Evolutionary conservation across 1,140 invertebrate species (phyloP), one percentile per base, ranked within the genome.

Genomic region (Nixonia krombeini): DNA sequence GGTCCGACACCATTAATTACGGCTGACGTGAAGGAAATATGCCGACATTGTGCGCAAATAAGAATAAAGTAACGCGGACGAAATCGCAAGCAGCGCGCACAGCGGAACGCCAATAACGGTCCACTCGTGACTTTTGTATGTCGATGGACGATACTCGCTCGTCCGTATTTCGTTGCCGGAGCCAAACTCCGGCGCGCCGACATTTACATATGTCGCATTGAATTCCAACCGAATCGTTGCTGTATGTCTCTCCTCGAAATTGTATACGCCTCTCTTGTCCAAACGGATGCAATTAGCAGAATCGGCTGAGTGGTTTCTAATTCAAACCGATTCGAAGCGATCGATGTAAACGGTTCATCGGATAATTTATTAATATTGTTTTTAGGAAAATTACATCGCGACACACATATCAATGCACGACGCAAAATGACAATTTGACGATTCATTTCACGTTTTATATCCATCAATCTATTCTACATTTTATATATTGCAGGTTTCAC

Each of bases 11-110:
- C 57, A 68, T 68, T 57, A 56, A 57, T 68, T 68, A 57, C 47
- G 64, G 61, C 51, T 51, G 41, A 57, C 46, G 35, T 10, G 13
- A 31, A 29, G 13, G n/a, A 55, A 66, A 66, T 65, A 56, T 51
- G 21, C 41, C 46, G 41, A 67, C 56, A 56, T 56, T 67, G 28
- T 67, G 10, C 23, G 1, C 9, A 1, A 6, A 18, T 13, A 51
- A 62, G 47, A 62, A 62, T 68, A 68, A 62, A 68, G 65, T 62
- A 62, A 62, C 65, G 53, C 58, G 42, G 62, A 62, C 58, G 41
- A 62, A 58, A 68, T 68, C 10, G 52, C 62, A 68, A 56, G 56
- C 13, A 47, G 40, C 12, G 21, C 21, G 21, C 21, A 6, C 21
- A 21, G 21, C 21, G 21, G 21, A 21, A 21, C 21, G 21, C 21